These are phyloP conservation scores for Acanthis flammea DNA, from an alignment of 2,797 vertebrate genomes.

Conservation along the genomic window DNA sequence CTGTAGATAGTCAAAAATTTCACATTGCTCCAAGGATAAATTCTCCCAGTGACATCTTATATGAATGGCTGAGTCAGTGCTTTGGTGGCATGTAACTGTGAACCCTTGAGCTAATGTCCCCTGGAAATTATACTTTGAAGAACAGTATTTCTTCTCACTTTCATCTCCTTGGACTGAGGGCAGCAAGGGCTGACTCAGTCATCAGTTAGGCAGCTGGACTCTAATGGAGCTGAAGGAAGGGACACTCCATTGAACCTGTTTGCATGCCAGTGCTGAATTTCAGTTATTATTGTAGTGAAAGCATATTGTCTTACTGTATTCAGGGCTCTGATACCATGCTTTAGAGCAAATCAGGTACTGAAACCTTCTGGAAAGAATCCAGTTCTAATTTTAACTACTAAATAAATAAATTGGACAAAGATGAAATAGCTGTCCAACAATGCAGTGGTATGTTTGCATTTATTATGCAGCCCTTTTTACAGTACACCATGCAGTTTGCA, in stretches of 20 bases:
- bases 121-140: neutral
- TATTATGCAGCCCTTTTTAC: neutral
- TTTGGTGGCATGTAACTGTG: neutral
- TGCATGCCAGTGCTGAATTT: conserved; percentile 18
- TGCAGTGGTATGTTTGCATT: neutral
- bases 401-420: neutral
- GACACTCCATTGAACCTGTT: neutral
- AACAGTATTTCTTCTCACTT: conserved; percentile 27
- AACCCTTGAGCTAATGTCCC: neutral
- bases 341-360: neutral
- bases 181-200: conserved; percentile 12
- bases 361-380: conserved; percentile 10
- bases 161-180: neutral
- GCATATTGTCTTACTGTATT: conserved; percentile 24
- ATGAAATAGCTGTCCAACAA: neutral
- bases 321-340: neutral
- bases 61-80: neutral
- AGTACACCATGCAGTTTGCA: neutral
- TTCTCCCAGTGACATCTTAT: neutral
- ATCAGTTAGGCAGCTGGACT: neutral
- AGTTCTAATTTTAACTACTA: conserved; percentile 20
- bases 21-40: neutral
- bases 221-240: conserved; percentile 10
- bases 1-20: neutral
- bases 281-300: neutral